Evolutionary conservation across 1,140 invertebrate genomes (phyloP), one percentile per base, ranked within the genome.

Genomic region (Latrodectus geometricus): DNA sequence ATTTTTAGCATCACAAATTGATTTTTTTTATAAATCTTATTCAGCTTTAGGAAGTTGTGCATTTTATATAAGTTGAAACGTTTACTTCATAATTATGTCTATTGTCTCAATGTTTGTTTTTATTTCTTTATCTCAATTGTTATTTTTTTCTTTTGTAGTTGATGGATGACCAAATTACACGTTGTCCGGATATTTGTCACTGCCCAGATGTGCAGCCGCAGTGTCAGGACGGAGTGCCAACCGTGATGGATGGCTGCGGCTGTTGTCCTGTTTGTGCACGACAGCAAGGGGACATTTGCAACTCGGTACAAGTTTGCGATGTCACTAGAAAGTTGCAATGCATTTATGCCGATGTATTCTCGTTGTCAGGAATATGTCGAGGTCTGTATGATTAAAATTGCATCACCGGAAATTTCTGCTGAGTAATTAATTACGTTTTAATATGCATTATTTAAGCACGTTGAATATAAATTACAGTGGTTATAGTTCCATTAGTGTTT

Each of bases 241-340:
- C 90, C 0, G 88, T 92, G 20, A 90, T 90, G 78, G 92, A 93
- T 86, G 92, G 92, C 9, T 93, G 92, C 87, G 91, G 91, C 0
- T 93, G 92, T 89, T 93, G 92, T 86, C 90, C 90, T 48, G 91
- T 92, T 88, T 93, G 92, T 75, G 91, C 92, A 0, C 88, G 92
- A 15, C 92, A 93, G 86, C 90, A 90, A 17, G 92, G 92, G 0
- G 92, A 93, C 50, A 82, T 88, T 9, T 92, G 92, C 87, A 90
- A 92, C 87, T 89, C 88, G 21, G 90, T 90, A 12, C 88, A 90
- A 35, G 82, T 91, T 12, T 92, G 92, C 75, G 91, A 92, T 88
- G 88, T 88, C 35, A 88, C 86, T 15, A 89, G 89, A 49, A 90
- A 90, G 11, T 88, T 92, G 61, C 90, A 91, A 23, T 92, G 92